Evolutionary conservation across 1,140 invertebrate genomes (phyloP).

Genomic region (Eulimnadia texana): DNA sequence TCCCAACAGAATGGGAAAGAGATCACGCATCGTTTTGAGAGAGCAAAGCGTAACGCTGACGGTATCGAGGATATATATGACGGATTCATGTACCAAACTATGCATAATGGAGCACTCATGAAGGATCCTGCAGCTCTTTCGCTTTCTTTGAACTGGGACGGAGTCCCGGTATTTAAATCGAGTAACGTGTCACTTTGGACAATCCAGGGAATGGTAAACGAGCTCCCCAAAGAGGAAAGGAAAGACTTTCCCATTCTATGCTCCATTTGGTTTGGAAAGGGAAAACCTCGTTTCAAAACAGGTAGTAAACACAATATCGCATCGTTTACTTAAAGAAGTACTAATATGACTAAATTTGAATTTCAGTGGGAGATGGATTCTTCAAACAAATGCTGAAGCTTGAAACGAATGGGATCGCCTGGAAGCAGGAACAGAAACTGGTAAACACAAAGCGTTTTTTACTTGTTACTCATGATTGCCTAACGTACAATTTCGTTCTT

Average conservation of each 20-base stretch:
- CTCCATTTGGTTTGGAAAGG: neutral
- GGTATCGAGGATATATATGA: neutral
- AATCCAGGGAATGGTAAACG: neutral
- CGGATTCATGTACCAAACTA: neutral
- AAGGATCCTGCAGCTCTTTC: neutral
- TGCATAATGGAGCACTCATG: neutral
- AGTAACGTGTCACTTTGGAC: neutral
- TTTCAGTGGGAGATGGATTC: neutral
- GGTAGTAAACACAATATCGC: too few species aligned
- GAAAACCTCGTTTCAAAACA: neutral
- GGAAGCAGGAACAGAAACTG: neutral
- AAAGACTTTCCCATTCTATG: neutral
- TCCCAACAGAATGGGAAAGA: neutral
- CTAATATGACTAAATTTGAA: neutral
- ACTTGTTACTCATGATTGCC: neutral
- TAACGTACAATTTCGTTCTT: neutral
- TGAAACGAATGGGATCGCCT: neutral
- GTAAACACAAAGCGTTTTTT: neutral
- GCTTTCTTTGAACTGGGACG: neutral
- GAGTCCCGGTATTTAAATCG: neutral
- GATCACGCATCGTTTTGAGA: neutral
- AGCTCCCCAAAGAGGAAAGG: neutral
- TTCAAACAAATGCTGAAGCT: neutral
- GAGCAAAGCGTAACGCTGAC: neutral
- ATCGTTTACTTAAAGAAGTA: too few species aligned